Evolutionary conservation across 2,113 vertebrate genomes (phyloP), one percentile per base, ranked within the genome.

Genomic region (Plectropomus leopardus): DNA sequence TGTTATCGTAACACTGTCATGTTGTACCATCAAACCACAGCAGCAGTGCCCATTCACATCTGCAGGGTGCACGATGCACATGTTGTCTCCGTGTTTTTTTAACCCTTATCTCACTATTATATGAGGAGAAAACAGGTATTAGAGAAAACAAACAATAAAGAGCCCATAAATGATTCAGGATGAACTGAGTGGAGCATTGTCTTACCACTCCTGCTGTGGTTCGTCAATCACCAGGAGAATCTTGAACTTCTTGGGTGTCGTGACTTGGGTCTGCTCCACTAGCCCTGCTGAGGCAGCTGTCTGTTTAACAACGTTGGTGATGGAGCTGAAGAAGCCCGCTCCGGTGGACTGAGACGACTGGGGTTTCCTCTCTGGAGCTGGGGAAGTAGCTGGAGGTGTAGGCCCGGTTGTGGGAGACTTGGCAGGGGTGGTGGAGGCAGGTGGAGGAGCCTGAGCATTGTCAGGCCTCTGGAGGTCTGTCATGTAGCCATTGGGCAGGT

Each of bases 401-500:
- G 90, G 74, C 69, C 87, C 93, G 0, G 89, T 69, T 45, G 94
- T 94, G 73, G 88, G 92, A 79, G 79, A 94, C 83, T 94, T 91
- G 78, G 94, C 92, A 26, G 92, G 91, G 77, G 80, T 68, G 80
- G 82, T 53, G 86, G 90, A 30, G 72, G 82, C 87, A 60, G 93
- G 88, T 40, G 93, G 88, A 86, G 88, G 83, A 83, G 79, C 89
- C 82, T 95, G 88, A 80, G 94, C 78, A 23, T 89, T 92, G 78
- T 92, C 92, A 59, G 80, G 91, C 92, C 96, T 96, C 95, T 98
- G 97, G 88, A 98, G 96, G 92, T 98, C 97, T 28, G 96, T 96
- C 95, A 98, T 96, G 95, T 98, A 98, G 90, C 97, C 97, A 92
- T 98, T 98, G 88, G 97, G 97, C 82, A 98, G 96, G 93, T 98